Evolutionary conservation across 2,888 invertebrate genomes (phyloP), one percentile per base, ranked within the genome.

Genomic region (Drosophila rubida): DNA sequence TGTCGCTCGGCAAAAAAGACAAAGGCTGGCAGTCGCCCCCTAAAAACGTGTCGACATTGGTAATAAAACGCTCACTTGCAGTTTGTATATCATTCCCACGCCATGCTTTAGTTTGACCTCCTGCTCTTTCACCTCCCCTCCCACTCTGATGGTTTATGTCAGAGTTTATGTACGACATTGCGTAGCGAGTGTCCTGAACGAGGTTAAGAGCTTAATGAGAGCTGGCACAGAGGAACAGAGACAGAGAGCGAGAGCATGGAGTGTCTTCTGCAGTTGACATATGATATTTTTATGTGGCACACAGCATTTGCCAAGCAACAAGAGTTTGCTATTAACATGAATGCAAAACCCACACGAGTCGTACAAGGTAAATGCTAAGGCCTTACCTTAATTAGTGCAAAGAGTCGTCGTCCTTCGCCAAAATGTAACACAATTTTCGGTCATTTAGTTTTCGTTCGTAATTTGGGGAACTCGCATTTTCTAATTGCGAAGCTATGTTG

Each of bases 191-290:
- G 67, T 50, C 22, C 55, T 58, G 70, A 85, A 85, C 67, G 84
- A 83, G 84, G 84, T 88, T 85, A 85, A 85, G 88, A 80, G 84
- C 88, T 85, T 84, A 84, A 84, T 84, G 84, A 88, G 61, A 42
- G 59, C 66, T 48, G 41, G 59, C 27, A 59, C 23, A 44, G 19
- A 54, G 45, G n/a, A 68, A 69, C 4, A 69, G 69, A 5, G 5
- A 23, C 6, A 25, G 69, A 69, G n/a, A 69, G 69, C 0, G 5
- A 23, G 25, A 25, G 32, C 11, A 19, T 19, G 3, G 19, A 19
- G 19, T 19, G 32, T 32, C 32, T 32, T 63, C 82, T 81, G 87
- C 69, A 87, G 76, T 79, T 83, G 82, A 87, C 82, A 83, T 72
- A 84, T 87, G 87, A 87, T 82, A 87, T 87, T 87, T 83, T 83